Conservation (phyloP, 64 coral and sea anemone genomes). For the Orbicella faveolata region DNA sequence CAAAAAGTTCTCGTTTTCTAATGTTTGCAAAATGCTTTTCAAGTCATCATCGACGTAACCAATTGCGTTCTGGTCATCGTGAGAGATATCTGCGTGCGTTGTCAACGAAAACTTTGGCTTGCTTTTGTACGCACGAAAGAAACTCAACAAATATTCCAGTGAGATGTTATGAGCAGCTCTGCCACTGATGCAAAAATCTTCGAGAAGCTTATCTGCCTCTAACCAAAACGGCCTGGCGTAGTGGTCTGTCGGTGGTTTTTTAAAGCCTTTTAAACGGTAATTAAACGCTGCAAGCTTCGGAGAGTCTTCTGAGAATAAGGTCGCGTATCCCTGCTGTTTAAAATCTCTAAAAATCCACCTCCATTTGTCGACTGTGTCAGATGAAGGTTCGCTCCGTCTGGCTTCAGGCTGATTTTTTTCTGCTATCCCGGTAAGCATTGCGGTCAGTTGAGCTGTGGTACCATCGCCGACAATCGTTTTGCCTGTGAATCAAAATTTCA, state of each 20-base stretch:
- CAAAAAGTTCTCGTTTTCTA: background rate
- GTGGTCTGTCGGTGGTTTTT: constrained; percentile 48
- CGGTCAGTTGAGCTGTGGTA: constrained; percentile 59
- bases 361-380: constrained; percentile 55
- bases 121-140: constrained; percentile 22
- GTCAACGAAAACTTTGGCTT: constrained; percentile 43
- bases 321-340: constrained; percentile 60
- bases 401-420: constrained; percentile 60
- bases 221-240: constrained; percentile 51
- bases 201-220: background rate
- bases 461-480: constrained; percentile 60
- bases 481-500: background rate
- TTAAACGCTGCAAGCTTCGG: constrained; percentile 59
- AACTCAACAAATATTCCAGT: constrained; percentile 49
- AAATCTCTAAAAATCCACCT: constrained; percentile 69
- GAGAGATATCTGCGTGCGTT: constrained; percentile 19
- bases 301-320: constrained; percentile 70
- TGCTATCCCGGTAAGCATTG: constrained; percentile 58
- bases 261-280: constrained; percentile 63
- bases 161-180: constrained; percentile 27
- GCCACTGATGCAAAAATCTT: background rate
- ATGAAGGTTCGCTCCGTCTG: constrained; percentile 28
- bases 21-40: background rate
- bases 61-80: constrained; percentile 17
- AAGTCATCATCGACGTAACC: constrained; percentile 49